A percentile compares a stretch with the other conserved stretches of the same genome.
Conservation (phyloP, 2,888 invertebrate species). For the Andricus curvator region DNA sequence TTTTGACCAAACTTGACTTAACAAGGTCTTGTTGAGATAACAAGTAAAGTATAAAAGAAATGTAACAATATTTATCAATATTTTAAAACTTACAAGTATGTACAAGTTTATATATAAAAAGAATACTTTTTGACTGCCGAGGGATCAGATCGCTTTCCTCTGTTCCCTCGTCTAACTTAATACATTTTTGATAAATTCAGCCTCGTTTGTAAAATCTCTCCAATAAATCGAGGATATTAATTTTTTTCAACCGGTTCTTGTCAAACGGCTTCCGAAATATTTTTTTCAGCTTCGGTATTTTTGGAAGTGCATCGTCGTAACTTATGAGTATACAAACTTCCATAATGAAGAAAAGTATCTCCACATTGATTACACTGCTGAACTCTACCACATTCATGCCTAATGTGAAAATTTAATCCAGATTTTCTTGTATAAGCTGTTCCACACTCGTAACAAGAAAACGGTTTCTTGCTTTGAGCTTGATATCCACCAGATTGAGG, state of each 20-base stretch:
- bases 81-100: too few relatives aligned
- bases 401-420: conserved; percentile 65
- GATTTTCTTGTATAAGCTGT: conserved; percentile 63
- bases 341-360: conserved; percentile 62
- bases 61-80: too few relatives aligned
- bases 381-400: conserved; percentile 67
- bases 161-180: too few relatives aligned
- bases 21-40: too few relatives aligned
- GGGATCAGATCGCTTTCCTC: too few relatives aligned
- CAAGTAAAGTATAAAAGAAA: too few relatives aligned
- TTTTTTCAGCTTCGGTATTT: conserved; percentile 10
- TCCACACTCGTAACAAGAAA: conserved; percentile 64
- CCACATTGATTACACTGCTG: conserved; percentile 62
- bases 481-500: conserved; percentile 60
- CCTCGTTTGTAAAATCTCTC: too few relatives aligned
- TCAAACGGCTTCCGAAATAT: background rate
- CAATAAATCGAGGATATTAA: background rate
- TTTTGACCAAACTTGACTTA: too few relatives aligned
- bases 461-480: conserved; percentile 56
- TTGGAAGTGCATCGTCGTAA: conserved; percentile 46
- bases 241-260: background rate
- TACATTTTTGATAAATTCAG: too few relatives aligned
- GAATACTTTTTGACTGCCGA: too few relatives aligned
- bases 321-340: conserved; percentile 61
- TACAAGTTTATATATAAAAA: too few relatives aligned